Conservation (phyloP, 2,113 vertebrate genomes). For the Xenopus laevis region DNA sequence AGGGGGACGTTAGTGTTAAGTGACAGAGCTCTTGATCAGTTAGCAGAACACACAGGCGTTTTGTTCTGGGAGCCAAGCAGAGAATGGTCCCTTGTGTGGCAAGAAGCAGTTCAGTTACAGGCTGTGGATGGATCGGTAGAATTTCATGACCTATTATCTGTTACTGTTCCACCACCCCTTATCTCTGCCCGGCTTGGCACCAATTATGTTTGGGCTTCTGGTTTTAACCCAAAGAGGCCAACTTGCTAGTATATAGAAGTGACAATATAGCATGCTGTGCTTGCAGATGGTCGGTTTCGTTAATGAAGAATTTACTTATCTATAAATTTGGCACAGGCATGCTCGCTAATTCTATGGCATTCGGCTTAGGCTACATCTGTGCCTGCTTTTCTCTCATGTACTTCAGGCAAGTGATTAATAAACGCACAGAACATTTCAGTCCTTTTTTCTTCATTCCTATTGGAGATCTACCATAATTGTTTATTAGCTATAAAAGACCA, state of each 20-base stretch:
- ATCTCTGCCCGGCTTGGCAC: conserved; percentile 29
- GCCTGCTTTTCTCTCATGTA: too few relatives aligned
- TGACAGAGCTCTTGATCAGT: conserved; percentile 36
- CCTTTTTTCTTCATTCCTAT: too few relatives aligned
- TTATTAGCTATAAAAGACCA: too few relatives aligned
- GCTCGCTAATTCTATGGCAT: too few relatives aligned
- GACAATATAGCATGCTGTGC: neutral
- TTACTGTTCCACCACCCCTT: conserved; percentile 4
- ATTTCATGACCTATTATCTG: conserved; percentile 42
- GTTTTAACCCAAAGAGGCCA: neutral
- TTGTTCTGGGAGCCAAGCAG: conserved; percentile 28
- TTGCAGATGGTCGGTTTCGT: neutral
- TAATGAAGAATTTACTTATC: neutral
- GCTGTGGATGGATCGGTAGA: conserved; percentile 40
- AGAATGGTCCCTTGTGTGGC: conserved; percentile 38
- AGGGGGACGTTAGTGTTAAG: conserved; percentile 27
- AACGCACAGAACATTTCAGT: too few relatives aligned
- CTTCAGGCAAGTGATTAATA: too few relatives aligned
- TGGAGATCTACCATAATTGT: too few relatives aligned
- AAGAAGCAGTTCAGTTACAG: conserved; percentile 33
- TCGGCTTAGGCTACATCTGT: too few relatives aligned
- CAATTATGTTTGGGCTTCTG: conserved; percentile 6
- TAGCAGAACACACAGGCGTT: conserved; percentile 36
- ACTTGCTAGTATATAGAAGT: neutral
- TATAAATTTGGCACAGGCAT: too few relatives aligned